Evolutionary conservation across 2,888 invertebrate species (phyloP), one percentile per base, ranked within the genome.

Genomic region (Arrhopalites spinosus): DNA sequence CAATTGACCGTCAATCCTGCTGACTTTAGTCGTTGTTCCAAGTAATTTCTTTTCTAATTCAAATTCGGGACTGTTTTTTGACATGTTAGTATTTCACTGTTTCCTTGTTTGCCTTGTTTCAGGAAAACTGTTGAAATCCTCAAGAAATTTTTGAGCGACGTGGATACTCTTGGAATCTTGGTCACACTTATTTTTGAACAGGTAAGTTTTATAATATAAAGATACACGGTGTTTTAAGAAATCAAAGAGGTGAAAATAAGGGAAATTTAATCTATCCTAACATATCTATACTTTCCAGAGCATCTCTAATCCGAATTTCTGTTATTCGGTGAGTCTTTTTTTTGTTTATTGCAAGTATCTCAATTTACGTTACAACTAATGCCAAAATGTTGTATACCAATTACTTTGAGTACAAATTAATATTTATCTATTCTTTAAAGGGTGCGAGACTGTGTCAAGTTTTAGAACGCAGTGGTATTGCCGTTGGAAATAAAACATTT

Each of bases 131-230:
- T 77, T 0, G 78, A 79, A 67, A 75, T 80, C 20, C 76, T 82
- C 17, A 80, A 79, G 30, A 77, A 79, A 15, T 75, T 77, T 73
- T 59, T 80, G 25, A 70, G 25, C 36, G 80, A 82, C 56, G 69
- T 74, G 13, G 80, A 80, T 45, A 81, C 80, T 15, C 77, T 82
- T 11, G 81, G 79, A 29, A 78, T 81, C 17, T 78, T 80, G 29
- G 78, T 80, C 15, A 80, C 80, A 0, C 75, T 82, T 11, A 30
- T 82, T 13, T 77, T 80, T 23, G 82, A 81, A 70, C 80, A 82
- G 78, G 82, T 81, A 69, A 64, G 29, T 23, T 36, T 36, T 50
- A 50, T 2, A 68, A 3, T 8, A n/a, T 50, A 2, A 50, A 8
- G 50, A 68, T 11, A 50, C 30, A n/a, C n/a, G n/a, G 8, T 36